These are phyloP conservation scores for Bambusicola thoracicus DNA, from an alignment of 2,113 vertebrate genomes.

Conservation along the genomic window DNA sequence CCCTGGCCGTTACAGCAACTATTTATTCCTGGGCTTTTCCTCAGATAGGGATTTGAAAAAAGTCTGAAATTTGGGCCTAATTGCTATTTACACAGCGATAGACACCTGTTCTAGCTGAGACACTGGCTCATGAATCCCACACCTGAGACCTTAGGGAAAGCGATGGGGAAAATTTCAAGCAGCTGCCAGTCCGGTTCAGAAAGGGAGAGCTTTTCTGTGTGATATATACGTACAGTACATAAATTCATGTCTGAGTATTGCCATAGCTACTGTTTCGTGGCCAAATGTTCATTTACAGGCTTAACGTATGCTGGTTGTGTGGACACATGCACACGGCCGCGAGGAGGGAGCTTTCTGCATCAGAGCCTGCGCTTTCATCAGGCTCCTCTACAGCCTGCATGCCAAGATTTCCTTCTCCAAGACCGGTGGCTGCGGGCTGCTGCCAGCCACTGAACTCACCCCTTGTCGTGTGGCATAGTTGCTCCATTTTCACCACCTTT, in stretches of 20 bases:
- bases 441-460: neutral
- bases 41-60: constrained; percentile 87
- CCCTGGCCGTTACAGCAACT: constrained; percentile 87
- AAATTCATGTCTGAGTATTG: constrained; percentile 21
- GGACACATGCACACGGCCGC: constrained; percentile 23
- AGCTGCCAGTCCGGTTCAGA: constrained; percentile 81
- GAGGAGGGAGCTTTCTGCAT: constrained; percentile 40
- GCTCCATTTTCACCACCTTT: neutral
- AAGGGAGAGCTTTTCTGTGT: constrained; percentile 60
- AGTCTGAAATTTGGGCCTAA: constrained; percentile 92
- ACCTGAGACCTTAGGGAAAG: constrained; percentile 92
- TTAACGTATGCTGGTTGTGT: constrained; percentile 49
- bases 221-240: constrained; percentile 65
- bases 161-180: constrained; percentile 87
- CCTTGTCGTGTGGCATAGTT: neutral
- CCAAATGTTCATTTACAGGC: constrained; percentile 71
- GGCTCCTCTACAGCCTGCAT: neutral
- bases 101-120: constrained; percentile 90
- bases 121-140: constrained; percentile 88
- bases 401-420: constrained; percentile 36
- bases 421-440: neutral
- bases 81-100: constrained; percentile 92
- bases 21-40: constrained; percentile 90
- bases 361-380: neutral
- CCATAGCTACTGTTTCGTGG: constrained; percentile 50